Evolutionary conservation across 1,140 invertebrate species (phyloP).

Genomic region (Steinernema feltiae): DNA sequence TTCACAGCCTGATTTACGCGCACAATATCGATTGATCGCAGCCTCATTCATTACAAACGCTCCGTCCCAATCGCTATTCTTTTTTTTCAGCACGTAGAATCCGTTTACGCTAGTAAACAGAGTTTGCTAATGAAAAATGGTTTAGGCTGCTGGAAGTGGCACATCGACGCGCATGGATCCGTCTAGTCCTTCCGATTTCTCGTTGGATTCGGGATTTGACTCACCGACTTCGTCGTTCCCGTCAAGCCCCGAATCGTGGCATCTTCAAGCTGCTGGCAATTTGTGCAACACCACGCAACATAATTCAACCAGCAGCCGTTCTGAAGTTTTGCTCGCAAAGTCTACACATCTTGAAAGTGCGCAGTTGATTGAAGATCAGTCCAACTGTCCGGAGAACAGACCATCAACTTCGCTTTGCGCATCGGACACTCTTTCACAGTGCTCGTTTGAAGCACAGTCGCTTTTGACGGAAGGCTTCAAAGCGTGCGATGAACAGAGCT

Average conservation of each 20-base stretch:
- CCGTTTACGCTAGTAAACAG: not conserved
- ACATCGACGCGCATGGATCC: not conserved
- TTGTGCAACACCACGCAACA: not conserved
- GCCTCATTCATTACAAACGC: conserved; percentile 3
- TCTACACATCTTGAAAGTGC: not conserved
- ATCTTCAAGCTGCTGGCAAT: not conserved
- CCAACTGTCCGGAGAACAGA: not conserved
- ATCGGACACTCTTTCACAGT: not conserved
- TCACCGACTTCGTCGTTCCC: not conserved
- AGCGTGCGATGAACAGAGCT: not conserved
- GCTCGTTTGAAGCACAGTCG: not conserved
- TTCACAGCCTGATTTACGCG: conserved; percentile 9
- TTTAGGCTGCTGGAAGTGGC: conserved; percentile 4
- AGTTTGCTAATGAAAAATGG: not conserved
- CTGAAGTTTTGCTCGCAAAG: not conserved
- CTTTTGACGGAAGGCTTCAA: not conserved
- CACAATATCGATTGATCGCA: conserved; percentile 1
- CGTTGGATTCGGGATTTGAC: conserved; percentile 7
- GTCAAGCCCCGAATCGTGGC: conserved; percentile 3
- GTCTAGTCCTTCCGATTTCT: not conserved
- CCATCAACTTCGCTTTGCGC: not conserved
- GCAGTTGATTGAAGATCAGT: not conserved
- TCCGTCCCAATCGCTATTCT: not conserved
- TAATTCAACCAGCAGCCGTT: too few relatives aligned
- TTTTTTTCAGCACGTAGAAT: not conserved